These are phyloP conservation scores for Leuciscus waleckii DNA, from an alignment of 2,797 vertebrate genomes.

Conservation along the genomic window DNA sequence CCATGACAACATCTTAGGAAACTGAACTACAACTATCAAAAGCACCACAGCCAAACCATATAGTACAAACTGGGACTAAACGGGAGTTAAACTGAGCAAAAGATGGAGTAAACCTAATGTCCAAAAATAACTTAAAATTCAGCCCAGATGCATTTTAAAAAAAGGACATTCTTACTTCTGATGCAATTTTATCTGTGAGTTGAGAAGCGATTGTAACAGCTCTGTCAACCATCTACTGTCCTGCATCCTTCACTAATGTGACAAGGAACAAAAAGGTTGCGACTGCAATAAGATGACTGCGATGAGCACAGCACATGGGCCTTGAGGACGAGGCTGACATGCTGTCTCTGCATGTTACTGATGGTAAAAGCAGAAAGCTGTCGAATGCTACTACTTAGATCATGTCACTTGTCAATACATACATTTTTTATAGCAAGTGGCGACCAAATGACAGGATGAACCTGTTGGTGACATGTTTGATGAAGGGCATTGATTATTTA, in stretches of 20 bases:
- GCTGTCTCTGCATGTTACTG: conserved; percentile 17
- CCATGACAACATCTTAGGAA: conserved; percentile 18
- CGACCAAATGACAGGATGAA: conserved; percentile 21
- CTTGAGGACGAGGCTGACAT: conserved; percentile 8
- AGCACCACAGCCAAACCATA: not conserved
- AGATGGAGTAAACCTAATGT: not conserved
- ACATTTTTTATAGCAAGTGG: conserved; percentile 2
- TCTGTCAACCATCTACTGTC: conserved; percentile 9
- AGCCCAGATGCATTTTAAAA: not conserved
- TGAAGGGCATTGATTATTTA: not conserved
- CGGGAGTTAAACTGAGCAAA: not conserved
- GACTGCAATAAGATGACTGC: conserved; percentile 1
- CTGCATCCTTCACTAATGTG: conserved; percentile 4
- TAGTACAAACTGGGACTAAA: not conserved
- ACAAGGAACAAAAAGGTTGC: conserved; percentile 18
- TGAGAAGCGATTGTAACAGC: not conserved
- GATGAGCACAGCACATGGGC: not conserved
- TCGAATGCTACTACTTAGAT: not conserved
- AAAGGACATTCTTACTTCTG: not conserved
- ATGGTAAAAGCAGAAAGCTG: conserved; percentile 1
- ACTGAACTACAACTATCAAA: not conserved
- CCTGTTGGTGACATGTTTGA: not conserved
- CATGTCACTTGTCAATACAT: not conserved
- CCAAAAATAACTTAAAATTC: not conserved
- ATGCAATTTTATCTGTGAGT: not conserved